These are phyloP conservation scores for Ara ararauna DNA, from an alignment of 2,797 vertebrate genomes.

Conservation along the genomic window DNA sequence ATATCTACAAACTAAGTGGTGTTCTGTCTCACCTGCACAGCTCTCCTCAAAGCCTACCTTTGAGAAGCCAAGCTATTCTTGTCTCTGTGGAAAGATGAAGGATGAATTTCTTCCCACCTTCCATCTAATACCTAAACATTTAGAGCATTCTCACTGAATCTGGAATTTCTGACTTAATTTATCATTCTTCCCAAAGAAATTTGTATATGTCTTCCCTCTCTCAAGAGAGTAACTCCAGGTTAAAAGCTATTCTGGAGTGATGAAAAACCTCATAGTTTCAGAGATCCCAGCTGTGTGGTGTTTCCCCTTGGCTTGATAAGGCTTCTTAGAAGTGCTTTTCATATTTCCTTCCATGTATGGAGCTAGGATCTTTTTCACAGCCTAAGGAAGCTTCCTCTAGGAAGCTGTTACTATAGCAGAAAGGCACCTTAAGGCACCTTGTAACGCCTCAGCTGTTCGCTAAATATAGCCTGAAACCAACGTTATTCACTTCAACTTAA, in stretches of 20 bases:
- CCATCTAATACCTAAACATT: not conserved
- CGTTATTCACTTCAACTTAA: not conserved
- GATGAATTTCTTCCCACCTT: not conserved
- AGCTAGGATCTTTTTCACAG: not conserved
- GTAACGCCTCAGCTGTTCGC: constrained; percentile 8
- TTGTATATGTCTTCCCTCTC: not conserved
- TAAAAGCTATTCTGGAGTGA: not conserved
- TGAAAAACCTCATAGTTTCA: not conserved
- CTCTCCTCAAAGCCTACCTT: not conserved
- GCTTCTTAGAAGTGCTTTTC: not conserved
- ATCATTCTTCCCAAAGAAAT: not conserved
- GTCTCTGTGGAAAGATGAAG: not conserved
- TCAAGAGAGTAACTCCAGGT: not conserved
- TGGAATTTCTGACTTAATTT: not conserved
- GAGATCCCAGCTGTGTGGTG: not conserved
- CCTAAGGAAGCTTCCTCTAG: not conserved
- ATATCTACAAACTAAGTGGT: not conserved
- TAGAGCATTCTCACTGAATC: not conserved
- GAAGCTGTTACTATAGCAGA: not conserved
- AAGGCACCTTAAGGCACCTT: constrained; percentile 27
- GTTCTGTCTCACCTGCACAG: not conserved
- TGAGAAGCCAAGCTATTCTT: not conserved
- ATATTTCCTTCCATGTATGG: not conserved
- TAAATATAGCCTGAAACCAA: constrained; percentile 38
- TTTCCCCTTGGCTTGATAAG: not conserved